phyloP scores from a whole-genome alignment of 2,113 vertebrate genomes.

The Melozone crissalis region DNA sequence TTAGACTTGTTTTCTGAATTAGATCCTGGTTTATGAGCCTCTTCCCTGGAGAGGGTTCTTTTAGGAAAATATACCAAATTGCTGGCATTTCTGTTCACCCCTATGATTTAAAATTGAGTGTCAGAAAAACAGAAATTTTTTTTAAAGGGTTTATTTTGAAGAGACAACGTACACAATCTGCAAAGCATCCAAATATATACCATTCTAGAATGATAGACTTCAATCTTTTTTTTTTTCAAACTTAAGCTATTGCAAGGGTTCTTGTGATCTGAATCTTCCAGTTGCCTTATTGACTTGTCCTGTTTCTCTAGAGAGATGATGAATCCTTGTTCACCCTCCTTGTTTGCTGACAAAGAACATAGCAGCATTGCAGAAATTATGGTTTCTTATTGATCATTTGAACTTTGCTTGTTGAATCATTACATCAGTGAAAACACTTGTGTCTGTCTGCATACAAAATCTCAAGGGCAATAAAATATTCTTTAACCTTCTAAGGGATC shows the following conservation, averaged over 20 bases:
- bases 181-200: background rate
- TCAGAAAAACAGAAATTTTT: background rate
- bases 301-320: background rate
- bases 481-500: background rate
- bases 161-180: background rate
- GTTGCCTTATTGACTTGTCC: background rate
- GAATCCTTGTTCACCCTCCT: background rate
- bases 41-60: background rate
- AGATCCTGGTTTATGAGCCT: background rate
- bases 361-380: background rate
- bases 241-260: background rate
- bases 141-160: background rate
- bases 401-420: slow-evolving; percentile 23
- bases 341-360: slow-evolving; percentile 7
- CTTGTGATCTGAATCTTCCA: background rate
- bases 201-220: background rate
- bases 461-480: background rate
- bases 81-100: background rate
- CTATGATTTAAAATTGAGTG: background rate
- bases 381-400: background rate
- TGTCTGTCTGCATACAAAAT: background rate
- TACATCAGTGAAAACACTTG: background rate
- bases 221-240: background rate
- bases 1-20: background rate
- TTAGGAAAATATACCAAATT: background rate